Evolutionary conservation across 2,888 invertebrate species (phyloP).

Genomic region (Prenolepis imparis): DNA sequence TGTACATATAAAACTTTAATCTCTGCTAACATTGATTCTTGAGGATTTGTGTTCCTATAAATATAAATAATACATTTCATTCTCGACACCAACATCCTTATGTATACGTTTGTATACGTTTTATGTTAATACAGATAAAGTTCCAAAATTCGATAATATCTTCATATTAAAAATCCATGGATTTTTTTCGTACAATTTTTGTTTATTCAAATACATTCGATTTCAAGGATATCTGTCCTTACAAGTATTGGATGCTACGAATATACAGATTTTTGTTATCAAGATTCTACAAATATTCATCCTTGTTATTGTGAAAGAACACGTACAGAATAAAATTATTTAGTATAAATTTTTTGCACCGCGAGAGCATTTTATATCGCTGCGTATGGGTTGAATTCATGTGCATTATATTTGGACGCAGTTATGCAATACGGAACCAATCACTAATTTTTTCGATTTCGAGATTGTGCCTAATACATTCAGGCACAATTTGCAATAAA

Average conservation of each 20-base stretch:
- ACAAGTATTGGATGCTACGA: not conserved
- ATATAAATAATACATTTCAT: constrained; percentile 11
- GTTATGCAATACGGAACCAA: no score
- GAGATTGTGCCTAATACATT: no score
- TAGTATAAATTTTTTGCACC: not conserved
- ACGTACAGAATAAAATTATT: not conserved
- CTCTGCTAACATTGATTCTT: not conserved
- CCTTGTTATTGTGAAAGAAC: constrained; percentile 7
- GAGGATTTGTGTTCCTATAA: not conserved
- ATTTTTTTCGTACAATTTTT: not conserved
- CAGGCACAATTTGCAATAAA: no score
- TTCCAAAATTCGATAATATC: not conserved
- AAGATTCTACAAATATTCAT: not conserved
- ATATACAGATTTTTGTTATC: not conserved
- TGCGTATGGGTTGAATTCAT: constrained; percentile 71
- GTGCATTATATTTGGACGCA: no score
- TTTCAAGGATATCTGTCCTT: not conserved
- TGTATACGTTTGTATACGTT: not conserved
- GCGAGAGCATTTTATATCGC: constrained; percentile 56
- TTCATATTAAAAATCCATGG: not conserved
- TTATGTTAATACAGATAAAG: no score
- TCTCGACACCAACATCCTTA: not conserved
- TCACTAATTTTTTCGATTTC: no score
- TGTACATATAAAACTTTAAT: not conserved
- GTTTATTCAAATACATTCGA: not conserved